Base-by-base conservation (phyloP, 2,113 vertebrate species). In the Zosterops borbonicus region DNA sequence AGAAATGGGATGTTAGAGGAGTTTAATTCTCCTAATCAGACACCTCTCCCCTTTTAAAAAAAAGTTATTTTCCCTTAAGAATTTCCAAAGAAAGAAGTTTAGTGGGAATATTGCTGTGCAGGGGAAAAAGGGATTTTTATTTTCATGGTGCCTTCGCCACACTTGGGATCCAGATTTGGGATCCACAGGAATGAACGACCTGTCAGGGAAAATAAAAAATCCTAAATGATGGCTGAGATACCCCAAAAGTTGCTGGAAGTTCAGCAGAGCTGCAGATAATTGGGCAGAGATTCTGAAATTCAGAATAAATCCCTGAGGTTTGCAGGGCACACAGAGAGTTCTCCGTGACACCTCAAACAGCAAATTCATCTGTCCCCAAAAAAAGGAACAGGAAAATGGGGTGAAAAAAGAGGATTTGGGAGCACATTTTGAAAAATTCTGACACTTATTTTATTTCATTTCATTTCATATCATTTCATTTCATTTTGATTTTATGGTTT, bases 351-450 rank as follows among this genome's bases (percentile, higher is more conserved):
- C 20, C 6, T 24, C 55, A 11, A 11, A 8, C n/a, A 56, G 22
- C 2, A 2, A 76, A 37, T 14, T 2, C 0, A 0, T 8, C 50
- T 8, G 1, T 27, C 31, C 31, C 46, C 49, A 42, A 39, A 49
- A 44, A 44, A 8, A 19, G 15, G 17, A 41, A 39, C 23, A 2
- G 63, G n/a, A 52, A 65, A 37, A 73, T 0, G 3, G 5, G 7
- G 11, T 27, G 46, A 2, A 12, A 22, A 46, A 58, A 37, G 12
- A 5, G 4, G 31, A 42, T 4, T 23, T 47, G 2, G 31, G 59
- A 55, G 62, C 23, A 11, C 0, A 0, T 37, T 73, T 27, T n/a
- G 47, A 20, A 44, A 44, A 44, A 44, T 44, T 44, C 42, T 16
- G 15, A 18, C 18, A 18, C 5, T 22, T 22, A 47, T 47, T 47